These are phyloP conservation scores for Carabus problematicus DNA, from an alignment of 2,888 invertebrate species.

Conservation along the genomic window DNA sequence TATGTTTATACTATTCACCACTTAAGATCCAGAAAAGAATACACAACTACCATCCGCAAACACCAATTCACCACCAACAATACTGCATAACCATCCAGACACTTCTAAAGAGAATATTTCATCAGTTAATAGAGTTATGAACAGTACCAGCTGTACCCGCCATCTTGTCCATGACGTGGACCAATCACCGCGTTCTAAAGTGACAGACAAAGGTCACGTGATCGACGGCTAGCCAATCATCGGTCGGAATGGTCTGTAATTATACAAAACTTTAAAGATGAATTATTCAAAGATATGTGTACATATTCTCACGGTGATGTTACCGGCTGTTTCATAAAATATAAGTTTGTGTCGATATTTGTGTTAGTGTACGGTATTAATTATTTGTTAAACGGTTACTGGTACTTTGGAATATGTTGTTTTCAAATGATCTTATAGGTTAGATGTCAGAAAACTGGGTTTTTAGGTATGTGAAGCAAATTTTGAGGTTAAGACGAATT, in stretches of 20 bases:
- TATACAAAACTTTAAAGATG: neutral
- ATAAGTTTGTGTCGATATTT: neutral
- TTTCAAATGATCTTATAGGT: no score
- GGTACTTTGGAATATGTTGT: neutral
- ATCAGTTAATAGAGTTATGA: no score
- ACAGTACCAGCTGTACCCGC: neutral
- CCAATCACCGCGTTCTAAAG: constrained; percentile 12
- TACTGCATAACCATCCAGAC: no score
- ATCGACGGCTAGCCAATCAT: constrained; percentile 7
- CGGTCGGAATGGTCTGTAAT: constrained; percentile 20
- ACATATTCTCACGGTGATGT: constrained; percentile 2
- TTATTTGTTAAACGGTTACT: constrained; percentile 6
- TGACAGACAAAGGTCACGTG: constrained; percentile 22
- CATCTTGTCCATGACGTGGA: constrained; percentile 30
- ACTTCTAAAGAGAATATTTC: no score
- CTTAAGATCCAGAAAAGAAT: no score
- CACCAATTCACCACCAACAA: no score
- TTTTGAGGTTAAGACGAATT: no score
- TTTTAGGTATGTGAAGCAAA: no score
- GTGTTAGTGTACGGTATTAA: constrained; percentile 6
- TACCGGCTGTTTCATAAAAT: no score
- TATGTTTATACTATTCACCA: no score
- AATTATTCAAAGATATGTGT: constrained; percentile 21
- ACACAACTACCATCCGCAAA: no score
- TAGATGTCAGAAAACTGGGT: no score